Base-by-base conservation (phyloP, 2,888 invertebrate genomes). In the Tuberolachnus salignus region DNA sequence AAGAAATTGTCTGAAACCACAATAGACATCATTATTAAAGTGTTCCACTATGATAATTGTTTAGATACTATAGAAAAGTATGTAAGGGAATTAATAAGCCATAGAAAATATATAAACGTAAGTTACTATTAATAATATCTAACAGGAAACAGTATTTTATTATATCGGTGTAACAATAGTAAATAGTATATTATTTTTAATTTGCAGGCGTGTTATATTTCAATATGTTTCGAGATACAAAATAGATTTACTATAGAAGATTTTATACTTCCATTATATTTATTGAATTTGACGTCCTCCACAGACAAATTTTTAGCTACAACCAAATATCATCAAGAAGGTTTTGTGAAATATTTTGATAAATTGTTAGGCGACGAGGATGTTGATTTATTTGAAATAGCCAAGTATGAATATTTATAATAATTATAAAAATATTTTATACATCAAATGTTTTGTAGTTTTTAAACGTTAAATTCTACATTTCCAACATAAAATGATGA, bases 261-360 rank as follows among this genome's bases (percentile, higher is more conserved):
- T 80, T 88, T 94, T 82, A 84, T 94, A 10, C 87, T 95, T 81
- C 95, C 95, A 0, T 86, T 95, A 73, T 87, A 95, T 82, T 86
- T 95, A 59, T 94, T 95, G 87, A 94, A 94, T 84, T 94, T 93
- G 85, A 86, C 91, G 16, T 89, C 89, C 82, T 86, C 92, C 82
- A 91, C 92, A 63, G 93, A 95, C 85, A 91, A 92, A 80, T 94
- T 92, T 86, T 86, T 95, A 82, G 86, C 86, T 67, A 89, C 89
- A 72, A 90, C 90, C 81, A 42, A 67, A 34, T 59, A 46, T 57
- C 78, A 78, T 49, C 78, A 78, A 78, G 34, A 59, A 51, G 78
- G 67, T 34, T 59, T 78, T 34, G 67, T 51, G 1, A 78, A 78
- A 78, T 78, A 78, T 34, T 59, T 78, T 57, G 78, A 78, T 21